phyloP scores from a whole-genome alignment of 2,797 vertebrate species.

The Mallotus villosus region DNA sequence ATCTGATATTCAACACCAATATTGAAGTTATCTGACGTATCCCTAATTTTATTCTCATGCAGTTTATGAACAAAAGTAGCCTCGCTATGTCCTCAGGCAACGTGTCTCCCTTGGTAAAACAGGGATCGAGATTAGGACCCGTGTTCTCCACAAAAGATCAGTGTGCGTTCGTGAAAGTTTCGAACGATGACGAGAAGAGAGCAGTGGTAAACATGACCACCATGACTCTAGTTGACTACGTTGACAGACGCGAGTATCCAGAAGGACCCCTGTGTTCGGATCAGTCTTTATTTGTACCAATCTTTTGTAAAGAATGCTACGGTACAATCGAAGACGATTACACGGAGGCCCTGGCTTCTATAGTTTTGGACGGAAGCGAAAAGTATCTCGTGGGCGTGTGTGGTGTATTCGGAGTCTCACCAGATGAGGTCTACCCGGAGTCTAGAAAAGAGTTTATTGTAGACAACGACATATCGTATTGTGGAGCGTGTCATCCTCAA shows the following conservation, averaged over 20 bases:
- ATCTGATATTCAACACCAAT: constrained; percentile 24
- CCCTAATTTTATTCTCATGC: neutral
- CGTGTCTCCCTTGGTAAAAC: neutral
- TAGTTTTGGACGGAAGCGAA: neutral
- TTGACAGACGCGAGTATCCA: no score
- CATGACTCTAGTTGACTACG: no score
- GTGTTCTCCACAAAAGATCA: constrained; percentile 15
- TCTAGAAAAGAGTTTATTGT: neutral
- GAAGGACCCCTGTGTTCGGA: no score
- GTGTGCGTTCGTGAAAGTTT: constrained; percentile 16
- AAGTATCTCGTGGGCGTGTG: constrained; percentile 29
- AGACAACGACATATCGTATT: constrained; percentile 11
- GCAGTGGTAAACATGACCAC: no score
- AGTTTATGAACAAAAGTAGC: neutral
- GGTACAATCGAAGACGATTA: constrained; percentile 18
- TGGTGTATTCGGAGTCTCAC: constrained; percentile 19
- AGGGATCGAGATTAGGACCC: constrained; percentile 8
- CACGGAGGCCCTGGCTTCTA: neutral
- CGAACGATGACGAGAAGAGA: neutral
- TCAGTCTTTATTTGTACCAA: constrained; percentile 7
- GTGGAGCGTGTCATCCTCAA: constrained; percentile 21
- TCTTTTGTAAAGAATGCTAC: constrained; percentile 33
- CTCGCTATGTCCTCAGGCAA: neutral
- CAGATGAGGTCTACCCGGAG: constrained; percentile 9
- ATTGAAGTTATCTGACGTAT: neutral